Percentiles rank a stretch among this genome's conserved stretches.
These are phyloP conservation scores for Porites divaricata DNA, from an alignment of 92 coral and sea anemone genomes.

Conservation along the genomic window DNA sequence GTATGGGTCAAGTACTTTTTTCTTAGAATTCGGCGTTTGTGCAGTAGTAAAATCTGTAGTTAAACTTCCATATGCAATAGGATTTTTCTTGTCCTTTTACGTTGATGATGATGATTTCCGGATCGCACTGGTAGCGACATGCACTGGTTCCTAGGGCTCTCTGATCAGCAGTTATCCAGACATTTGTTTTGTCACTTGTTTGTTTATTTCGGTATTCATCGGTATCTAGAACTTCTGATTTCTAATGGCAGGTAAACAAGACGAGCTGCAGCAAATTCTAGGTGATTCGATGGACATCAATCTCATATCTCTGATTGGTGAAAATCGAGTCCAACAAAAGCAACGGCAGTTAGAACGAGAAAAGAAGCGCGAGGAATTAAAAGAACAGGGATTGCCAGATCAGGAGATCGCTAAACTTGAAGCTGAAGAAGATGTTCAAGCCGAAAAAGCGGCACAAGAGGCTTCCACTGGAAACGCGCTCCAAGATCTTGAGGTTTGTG, in stretches of 20 bases:
- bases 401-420: slow-evolving; percentile 84
- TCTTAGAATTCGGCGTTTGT: too few relatives aligned
- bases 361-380: slow-evolving; percentile 80
- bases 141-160: too few relatives aligned
- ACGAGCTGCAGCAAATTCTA: slow-evolving; percentile 84
- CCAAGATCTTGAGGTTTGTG: slow-evolving; percentile 80
- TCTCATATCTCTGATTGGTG: slow-evolving; percentile 83
- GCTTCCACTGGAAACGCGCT: slow-evolving; percentile 84
- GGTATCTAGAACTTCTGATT: too few relatives aligned
- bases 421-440: slow-evolving; percentile 84
- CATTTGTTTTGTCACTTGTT: too few relatives aligned
- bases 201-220: too few relatives aligned
- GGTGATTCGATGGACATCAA: slow-evolving; percentile 82
- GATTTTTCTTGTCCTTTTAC: too few relatives aligned
- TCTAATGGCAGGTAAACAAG: slow-evolving; percentile 73
- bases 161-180: too few relatives aligned
- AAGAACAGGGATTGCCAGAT: slow-evolving; percentile 79
- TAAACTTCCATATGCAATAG: too few relatives aligned
- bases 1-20: too few relatives aligned
- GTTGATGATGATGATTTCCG: too few relatives aligned
- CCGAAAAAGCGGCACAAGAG: slow-evolving; percentile 76
- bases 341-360: slow-evolving; percentile 77
- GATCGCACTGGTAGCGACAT: too few relatives aligned
- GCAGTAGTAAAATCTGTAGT: too few relatives aligned
- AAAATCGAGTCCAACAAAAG: slow-evolving; percentile 80